A percentile compares a stretch with the other conserved stretches of the same genome.
Evolutionary conservation across 1,140 invertebrate genomes (phyloP).

Genomic region (Pygmarrhopalites habei): DNA sequence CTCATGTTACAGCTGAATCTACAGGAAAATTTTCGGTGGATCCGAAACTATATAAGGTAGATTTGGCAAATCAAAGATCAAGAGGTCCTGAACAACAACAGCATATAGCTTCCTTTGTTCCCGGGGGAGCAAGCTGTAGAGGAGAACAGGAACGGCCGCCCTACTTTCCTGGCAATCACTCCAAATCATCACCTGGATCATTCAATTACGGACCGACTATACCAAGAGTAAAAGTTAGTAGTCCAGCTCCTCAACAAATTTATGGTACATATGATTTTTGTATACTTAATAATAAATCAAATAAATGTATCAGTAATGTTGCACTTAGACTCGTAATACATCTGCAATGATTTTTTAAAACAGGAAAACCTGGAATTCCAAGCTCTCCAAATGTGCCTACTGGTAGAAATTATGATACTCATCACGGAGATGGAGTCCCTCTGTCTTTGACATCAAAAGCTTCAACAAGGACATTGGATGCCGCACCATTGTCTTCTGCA

Average conservation of each 20-base stretch:
- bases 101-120: neutral
- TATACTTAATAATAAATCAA: no score
- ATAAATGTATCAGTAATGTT: no score
- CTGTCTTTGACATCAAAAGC: conserved; percentile 61
- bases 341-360: no score
- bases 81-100: conserved; percentile 7
- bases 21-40: conserved; percentile 4
- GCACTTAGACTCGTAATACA: no score
- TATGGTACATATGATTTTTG: conserved; percentile 47
- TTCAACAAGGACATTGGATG: conserved; percentile 49
- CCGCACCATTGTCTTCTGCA: conserved; percentile 9
- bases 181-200: neutral
- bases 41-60: neutral
- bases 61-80: neutral
- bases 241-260: conserved; percentile 66
- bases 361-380: neutral
- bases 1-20: conserved; percentile 11
- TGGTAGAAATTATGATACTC: conserved; percentile 16
- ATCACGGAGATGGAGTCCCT: conserved; percentile 43
- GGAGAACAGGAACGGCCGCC: no score
- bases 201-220: conserved; percentile 17
- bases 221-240: conserved; percentile 64
- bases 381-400: conserved; percentile 14
- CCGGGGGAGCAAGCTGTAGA: no score
- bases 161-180: neutral